Evolutionary conservation across 2,797 vertebrate species (phyloP), one percentile per base, ranked within the genome.

Genomic region (Sternotherus odoratus): DNA sequence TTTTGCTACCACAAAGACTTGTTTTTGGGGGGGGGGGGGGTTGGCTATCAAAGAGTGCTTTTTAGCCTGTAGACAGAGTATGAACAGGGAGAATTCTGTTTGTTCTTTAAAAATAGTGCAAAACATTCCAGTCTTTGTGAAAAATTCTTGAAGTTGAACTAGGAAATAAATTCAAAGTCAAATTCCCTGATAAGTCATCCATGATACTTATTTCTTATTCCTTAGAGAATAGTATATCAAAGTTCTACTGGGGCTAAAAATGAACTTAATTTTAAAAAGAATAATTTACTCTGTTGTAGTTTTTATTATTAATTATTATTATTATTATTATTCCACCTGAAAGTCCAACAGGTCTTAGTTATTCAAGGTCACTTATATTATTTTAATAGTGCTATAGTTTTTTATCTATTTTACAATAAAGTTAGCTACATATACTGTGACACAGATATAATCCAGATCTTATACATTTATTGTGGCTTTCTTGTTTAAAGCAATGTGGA

Each of bases 101-200:
- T 98, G 97, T 98, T 98, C 98, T 98, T 98, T 96, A 96, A 97
- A 98, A 98, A 97, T 93, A 97, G 94, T 96, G 96, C 90, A 95
- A 98, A 98, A 98, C 96, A 97, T 94, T 97, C 88, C 74, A 92
- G 87, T 91, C 97, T 98, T 97, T 98, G 89, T 98, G 89, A 97
- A 96, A 97, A 98, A 95, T 94, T 98, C 97, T 97, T 84, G 82
- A 97, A 96, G 96, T 94, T 98, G 97, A 97, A 98, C 97, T 95
- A 96, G 86, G 95, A 98, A 98, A 97, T 97, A 97, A 97, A 98
- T 97, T 98, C 97, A 98, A 98, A 98, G 98, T 98, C 96, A 97
- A 97, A 97, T 97, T 98, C 74, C 79, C 93, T 96, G 95, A 97
- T 98, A 98, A 97, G 94, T 95, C 95, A 97, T 94, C 95, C 89